phyloP scores from a whole-genome alignment of 2,888 invertebrate genomes.

The Rotaria sp. region DNA sequence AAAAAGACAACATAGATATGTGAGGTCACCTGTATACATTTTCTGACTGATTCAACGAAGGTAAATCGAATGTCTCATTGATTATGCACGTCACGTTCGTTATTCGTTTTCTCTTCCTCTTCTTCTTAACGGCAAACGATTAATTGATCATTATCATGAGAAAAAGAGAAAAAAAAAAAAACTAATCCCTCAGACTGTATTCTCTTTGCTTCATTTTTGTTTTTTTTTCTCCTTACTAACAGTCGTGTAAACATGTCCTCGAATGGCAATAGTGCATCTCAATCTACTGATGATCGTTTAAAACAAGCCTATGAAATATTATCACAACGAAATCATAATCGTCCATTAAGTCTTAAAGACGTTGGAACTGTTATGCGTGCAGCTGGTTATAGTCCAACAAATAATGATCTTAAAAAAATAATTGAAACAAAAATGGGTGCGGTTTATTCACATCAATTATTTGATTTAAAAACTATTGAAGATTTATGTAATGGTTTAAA shows the following conservation, averaged over 20 bases:
- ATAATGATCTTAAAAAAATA: background rate
- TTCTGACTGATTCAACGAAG: background rate
- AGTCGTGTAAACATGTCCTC: background rate
- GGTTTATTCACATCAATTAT: background rate
- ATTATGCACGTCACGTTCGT: background rate
- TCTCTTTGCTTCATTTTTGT: background rate
- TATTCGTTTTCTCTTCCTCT: background rate
- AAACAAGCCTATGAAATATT: conserved; percentile 19
- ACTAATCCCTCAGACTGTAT: background rate
- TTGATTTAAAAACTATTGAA: background rate
- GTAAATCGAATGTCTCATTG: background rate
- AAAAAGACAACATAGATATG: background rate
- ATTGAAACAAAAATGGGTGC: background rate
- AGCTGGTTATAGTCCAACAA: background rate
- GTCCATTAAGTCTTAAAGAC: background rate
- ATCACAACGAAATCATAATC: conserved; percentile 11
- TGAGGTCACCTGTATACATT: background rate
- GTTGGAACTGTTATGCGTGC: background rate
- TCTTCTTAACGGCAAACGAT: background rate
- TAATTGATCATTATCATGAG: conserved; percentile 21
- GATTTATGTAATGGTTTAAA: conserved; percentile 1
- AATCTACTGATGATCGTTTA: background rate
- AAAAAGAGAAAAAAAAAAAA: background rate
- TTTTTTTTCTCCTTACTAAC: background rate
- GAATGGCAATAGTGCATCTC: background rate